phyloP scores from a whole-genome alignment of 2,888 invertebrate species.

The Melanargia galathea region DNA sequence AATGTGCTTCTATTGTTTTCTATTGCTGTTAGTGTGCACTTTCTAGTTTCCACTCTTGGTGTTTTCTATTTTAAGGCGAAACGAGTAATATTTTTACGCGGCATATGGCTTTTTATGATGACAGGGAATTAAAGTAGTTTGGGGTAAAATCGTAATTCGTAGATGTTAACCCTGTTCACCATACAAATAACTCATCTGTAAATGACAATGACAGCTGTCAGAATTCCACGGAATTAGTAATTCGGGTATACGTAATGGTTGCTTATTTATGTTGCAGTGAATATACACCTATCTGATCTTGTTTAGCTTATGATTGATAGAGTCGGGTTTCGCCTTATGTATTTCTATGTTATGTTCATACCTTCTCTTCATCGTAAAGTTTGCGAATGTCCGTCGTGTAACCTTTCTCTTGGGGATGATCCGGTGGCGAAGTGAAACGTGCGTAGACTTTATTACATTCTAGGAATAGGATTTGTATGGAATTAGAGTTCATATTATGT shows the following conservation, averaged over 20 bases:
- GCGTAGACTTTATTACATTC: not conserved
- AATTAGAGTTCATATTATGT: not conserved
- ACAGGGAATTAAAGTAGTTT: too few species aligned
- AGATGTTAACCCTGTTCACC: too few species aligned
- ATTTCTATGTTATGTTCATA: not conserved
- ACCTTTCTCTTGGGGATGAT: not conserved
- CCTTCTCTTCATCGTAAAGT: not conserved
- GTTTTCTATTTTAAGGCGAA: too few species aligned
- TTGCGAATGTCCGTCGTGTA: not conserved
- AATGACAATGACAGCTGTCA: too few species aligned
- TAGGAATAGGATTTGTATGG: not conserved
- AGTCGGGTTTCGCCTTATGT: not conserved
- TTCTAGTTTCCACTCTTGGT: too few species aligned
- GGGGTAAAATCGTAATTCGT: too few species aligned
- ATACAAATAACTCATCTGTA: too few species aligned
- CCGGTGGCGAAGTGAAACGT: not conserved
- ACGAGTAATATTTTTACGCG: too few species aligned
- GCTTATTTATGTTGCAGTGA: conserved; percentile 3
- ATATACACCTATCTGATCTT: not conserved
- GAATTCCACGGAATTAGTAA: too few species aligned
- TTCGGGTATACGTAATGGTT: conserved; percentile 4
- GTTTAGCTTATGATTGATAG: conserved; percentile 11
- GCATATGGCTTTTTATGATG: too few species aligned
- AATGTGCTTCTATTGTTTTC: too few species aligned
- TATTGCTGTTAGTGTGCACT: too few species aligned